A percentile compares a stretch with the other conserved stretches of the same genome.
Evolutionary conservation across 2,888 invertebrate genomes (phyloP).

Genomic region (Ormyrus pomaceus): DNA sequence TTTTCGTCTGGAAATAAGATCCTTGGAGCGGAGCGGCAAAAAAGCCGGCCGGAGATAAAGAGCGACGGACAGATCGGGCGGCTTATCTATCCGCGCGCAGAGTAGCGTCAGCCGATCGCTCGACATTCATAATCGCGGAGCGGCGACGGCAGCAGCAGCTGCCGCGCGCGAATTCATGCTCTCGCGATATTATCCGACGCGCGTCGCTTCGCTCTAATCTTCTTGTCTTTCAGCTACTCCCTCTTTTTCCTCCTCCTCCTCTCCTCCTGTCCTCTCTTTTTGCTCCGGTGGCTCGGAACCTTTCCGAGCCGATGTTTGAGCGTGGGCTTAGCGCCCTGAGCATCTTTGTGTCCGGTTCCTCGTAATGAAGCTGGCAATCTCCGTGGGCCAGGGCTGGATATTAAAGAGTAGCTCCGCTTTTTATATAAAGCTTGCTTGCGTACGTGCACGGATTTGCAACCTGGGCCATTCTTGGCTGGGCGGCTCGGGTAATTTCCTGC

Average conservation of each 20-base stretch:
- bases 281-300: neutral
- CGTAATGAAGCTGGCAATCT: neutral
- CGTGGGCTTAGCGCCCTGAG: conserved; percentile 19
- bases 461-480: no score
- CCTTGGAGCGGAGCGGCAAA: neutral
- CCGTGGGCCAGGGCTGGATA: neutral
- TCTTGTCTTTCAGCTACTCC: neutral
- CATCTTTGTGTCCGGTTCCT: conserved; percentile 15
- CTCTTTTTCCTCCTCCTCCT: neutral
- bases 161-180: neutral
- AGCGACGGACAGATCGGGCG: neutral
- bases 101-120: neutral
- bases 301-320: conserved; percentile 17
- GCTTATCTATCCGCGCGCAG: conserved; percentile 10
- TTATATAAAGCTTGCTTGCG: no score
- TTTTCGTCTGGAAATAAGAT: neutral
- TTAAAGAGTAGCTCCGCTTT: neutral
- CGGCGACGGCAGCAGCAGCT: neutral
- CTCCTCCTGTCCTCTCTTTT: neutral
- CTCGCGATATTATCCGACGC: neutral
- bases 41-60: conserved; percentile 1
- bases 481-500: no score
- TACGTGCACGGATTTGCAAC: no score
- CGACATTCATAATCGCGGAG: conserved; percentile 24
- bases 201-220: neutral